phyloP scores from a whole-genome alignment of 2,888 invertebrate genomes.

The Hanleya hanleyi region DNA sequence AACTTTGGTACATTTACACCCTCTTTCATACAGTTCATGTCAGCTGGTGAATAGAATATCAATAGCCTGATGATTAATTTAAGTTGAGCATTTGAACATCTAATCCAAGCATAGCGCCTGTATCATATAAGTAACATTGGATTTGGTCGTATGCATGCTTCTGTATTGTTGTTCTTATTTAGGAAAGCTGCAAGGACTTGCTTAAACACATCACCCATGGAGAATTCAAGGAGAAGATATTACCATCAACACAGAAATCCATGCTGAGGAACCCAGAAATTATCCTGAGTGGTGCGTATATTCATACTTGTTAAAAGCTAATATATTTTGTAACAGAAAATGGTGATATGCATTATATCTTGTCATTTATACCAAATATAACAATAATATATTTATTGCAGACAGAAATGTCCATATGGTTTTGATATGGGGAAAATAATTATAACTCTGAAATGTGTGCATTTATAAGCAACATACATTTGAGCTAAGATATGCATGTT shows the following conservation, averaged over 20 bases:
- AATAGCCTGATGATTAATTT: no score
- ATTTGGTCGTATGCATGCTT: not conserved
- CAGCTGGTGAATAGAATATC: no score
- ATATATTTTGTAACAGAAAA: not conserved
- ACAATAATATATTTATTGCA: no score
- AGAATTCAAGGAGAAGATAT: constrained; percentile 83
- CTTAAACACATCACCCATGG: constrained; percentile 60
- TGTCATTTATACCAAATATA: not conserved
- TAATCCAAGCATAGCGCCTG: not conserved
- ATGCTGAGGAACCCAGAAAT: constrained; percentile 96
- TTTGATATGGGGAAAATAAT: no score
- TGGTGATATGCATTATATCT: not conserved
- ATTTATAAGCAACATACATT: no score
- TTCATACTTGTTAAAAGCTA: not conserved
- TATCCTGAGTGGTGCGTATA: constrained; percentile 77
- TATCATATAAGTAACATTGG: not conserved
- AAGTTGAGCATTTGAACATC: not conserved
- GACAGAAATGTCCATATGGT: no score
- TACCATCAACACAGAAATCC: constrained; percentile 91
- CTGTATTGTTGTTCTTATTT: constrained; percentile 5
- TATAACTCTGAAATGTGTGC: no score
- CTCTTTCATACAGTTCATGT: no score
- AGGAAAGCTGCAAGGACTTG: constrained; percentile 56
- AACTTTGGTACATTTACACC: no score
- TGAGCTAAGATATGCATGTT: no score